Evolutionary conservation across 2,797 vertebrate species (phyloP), one percentile per base, ranked within the genome.

Genomic region (Chloroceryle inda): DNA sequence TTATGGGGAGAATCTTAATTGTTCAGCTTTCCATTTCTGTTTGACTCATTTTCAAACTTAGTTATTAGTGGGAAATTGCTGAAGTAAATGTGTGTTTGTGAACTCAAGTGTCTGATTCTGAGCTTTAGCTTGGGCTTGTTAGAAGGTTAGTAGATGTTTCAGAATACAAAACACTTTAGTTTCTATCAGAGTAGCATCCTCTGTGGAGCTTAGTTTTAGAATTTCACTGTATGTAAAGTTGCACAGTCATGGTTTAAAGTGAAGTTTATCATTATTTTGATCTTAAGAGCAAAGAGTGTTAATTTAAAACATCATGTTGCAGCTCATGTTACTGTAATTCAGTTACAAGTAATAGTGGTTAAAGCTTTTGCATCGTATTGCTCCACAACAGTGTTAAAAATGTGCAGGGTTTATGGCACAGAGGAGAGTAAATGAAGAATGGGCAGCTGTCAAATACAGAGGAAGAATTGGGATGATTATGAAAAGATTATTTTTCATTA

Each of bases 1-100:
- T 98, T 98, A 95, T 96, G 97, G 97, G 98, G 93, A 98, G 97
- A 97, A 96, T 97, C 97, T 98, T 98, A 98, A 98, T 98, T 98
- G 98, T 98, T 98, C 97, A 95, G 98, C 97, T 97, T 97, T 98
- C 97, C 95, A 33, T 95, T 97, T 97, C 94, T 94, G 92, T 98
- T 97, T 96, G 94, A 97, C 95, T 98, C 96, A 92, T 97, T 98
- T 97, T 97, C 91, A 85, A 92, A 86, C 91, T 97, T 96, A 75
- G 94, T 96, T 97, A 97, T 98, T 97, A 97, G 92, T 95, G 53
- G 76, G 83, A 95, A 96, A 83, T 89, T 85, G 93, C 95, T 93
- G 88, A 85, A 64, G 96, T 96, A 98, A 97, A 97, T 93, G 76
- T 89, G n/a, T 95, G 78, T 93, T 97, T 96, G 94, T 96, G 96